A percentile compares a stretch with the other conserved stretches of the same genome.
phyloP scores from a whole-genome alignment of 2,888 invertebrate species.

The Cerceris rybyensis region DNA sequence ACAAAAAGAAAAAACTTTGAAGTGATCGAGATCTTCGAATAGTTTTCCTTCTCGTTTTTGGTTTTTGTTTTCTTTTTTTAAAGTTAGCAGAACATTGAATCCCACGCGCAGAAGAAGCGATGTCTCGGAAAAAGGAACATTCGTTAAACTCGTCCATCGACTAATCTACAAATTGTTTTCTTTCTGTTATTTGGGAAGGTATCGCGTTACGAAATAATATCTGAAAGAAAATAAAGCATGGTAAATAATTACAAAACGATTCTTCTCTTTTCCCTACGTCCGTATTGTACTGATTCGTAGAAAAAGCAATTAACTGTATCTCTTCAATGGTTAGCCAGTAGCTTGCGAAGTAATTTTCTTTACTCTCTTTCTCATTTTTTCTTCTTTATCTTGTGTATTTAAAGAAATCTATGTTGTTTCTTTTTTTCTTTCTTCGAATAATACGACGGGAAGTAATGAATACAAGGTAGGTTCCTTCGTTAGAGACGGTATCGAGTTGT shows the following conservation, averaged over 20 bases:
- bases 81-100: constrained; percentile 67
- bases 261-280: constrained; percentile 15
- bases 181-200: constrained; percentile 49
- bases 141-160: constrained; percentile 64
- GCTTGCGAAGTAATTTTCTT: constrained; percentile 6
- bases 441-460: constrained; percentile 68
- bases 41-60: constrained; percentile 21
- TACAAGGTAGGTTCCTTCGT: constrained; percentile 69
- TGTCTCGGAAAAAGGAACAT: constrained; percentile 71
- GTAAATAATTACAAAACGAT: constrained; percentile 33
- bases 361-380: constrained; percentile 21
- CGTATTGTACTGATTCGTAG: constrained; percentile 23
- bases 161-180: constrained; percentile 59
- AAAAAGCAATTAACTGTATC: constrained; percentile 25
- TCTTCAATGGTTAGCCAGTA: constrained; percentile 36
- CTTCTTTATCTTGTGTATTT: constrained; percentile 2
- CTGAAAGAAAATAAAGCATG: constrained; percentile 47
- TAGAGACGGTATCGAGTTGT: constrained; percentile 68
- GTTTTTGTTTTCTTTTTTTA: not conserved
- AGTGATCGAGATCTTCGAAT: not conserved
- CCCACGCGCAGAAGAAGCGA: constrained; percentile 68
- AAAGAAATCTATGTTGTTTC: constrained; percentile 11
- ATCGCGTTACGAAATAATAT: constrained; percentile 50
- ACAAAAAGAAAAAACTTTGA: too few species aligned
- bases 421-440: constrained; percentile 8